Percentiles rank a stretch among this genome's conserved stretches.
Evolutionary conservation across 2,888 invertebrate genomes (phyloP).

Genomic region (Morinoia aosen): DNA sequence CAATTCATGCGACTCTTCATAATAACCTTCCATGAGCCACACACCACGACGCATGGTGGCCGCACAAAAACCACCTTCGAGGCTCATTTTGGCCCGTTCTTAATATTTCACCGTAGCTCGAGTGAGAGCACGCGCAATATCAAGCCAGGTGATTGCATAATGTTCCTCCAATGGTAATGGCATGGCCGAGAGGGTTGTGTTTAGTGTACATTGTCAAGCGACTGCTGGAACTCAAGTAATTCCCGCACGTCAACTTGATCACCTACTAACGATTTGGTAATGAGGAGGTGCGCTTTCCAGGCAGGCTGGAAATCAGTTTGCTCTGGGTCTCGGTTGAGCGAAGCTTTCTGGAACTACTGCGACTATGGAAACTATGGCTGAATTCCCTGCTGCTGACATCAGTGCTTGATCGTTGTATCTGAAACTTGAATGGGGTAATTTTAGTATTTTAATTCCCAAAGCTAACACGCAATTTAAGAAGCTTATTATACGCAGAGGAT

Average conservation of each 20-base stretch:
- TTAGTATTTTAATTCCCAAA: too few species aligned
- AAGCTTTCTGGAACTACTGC: background rate
- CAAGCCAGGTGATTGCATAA: background rate
- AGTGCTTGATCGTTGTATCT: too few species aligned
- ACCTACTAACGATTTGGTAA: background rate
- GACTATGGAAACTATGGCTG: background rate
- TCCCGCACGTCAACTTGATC: background rate
- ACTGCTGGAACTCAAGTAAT: background rate
- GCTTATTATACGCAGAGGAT: too few species aligned
- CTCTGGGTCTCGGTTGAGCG: background rate
- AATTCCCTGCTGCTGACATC: background rate
- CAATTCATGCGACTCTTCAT: background rate
- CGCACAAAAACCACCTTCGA: background rate
- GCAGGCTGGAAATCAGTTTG: background rate
- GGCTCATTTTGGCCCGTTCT: background rate
- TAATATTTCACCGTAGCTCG: background rate
- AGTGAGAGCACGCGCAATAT: background rate
- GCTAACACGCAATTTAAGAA: too few species aligned
- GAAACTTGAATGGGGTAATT: too few species aligned
- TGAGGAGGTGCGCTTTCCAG: background rate
- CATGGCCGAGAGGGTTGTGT: background rate
- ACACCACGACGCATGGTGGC: background rate
- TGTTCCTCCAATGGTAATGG: background rate
- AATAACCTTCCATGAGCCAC: background rate
- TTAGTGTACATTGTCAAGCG: background rate